Evolutionary conservation across 1,140 invertebrate species (phyloP).

Genomic region (Sipha flava): DNA sequence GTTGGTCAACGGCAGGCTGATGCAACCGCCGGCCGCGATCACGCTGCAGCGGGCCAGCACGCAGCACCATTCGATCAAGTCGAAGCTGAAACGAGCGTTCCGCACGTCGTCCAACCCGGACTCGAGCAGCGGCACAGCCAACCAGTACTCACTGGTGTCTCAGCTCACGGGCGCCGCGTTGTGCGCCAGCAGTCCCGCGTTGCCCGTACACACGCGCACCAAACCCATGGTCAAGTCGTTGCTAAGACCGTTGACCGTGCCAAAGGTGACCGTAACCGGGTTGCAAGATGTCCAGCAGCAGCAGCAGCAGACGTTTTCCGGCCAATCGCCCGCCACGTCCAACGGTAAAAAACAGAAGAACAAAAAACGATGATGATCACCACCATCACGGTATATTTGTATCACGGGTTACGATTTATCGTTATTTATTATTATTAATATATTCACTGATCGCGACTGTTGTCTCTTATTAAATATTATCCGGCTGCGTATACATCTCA

Average conservation of each 20-base stretch:
- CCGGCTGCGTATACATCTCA: too few relatives aligned
- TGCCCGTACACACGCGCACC: slow-evolving; percentile 46
- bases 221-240: slow-evolving; percentile 51
- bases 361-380: slow-evolving; percentile 5
- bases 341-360: slow-evolving; percentile 10
- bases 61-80: slow-evolving; percentile 47
- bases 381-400: too few relatives aligned
- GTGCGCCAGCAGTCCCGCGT: slow-evolving; percentile 53
- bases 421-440: not conserved
- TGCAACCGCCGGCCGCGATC: slow-evolving; percentile 34
- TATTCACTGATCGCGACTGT: not conserved
- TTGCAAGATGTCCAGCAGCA: slow-evolving; percentile 7
- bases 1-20: slow-evolving; percentile 35
- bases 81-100: slow-evolving; percentile 52
- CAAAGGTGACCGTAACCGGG: slow-evolving; percentile 47
- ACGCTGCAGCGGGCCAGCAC: slow-evolving; percentile 27
- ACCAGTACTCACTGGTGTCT: slow-evolving; percentile 47
- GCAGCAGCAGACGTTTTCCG: not conserved
- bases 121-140: slow-evolving; percentile 40
- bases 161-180: slow-evolving; percentile 55
- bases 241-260: slow-evolving; percentile 52
- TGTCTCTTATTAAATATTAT: not conserved
- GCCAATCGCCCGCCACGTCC: not conserved
- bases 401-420: not conserved
- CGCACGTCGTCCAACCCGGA: slow-evolving; percentile 46